Conservation (phyloP, 2,888 invertebrate genomes). For the Andricus curvator region DNA sequence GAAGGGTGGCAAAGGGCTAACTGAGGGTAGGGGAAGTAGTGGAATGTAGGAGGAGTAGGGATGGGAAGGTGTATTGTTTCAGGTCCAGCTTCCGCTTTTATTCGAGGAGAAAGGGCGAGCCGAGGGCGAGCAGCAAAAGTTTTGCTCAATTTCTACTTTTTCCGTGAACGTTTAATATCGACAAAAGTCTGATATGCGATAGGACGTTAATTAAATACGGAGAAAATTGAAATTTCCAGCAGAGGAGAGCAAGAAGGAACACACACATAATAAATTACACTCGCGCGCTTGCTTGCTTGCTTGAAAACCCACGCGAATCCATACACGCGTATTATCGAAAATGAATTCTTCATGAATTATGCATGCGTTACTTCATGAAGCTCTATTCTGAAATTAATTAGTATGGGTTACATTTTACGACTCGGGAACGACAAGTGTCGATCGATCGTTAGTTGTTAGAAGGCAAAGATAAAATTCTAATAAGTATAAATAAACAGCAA, state of each 20-base stretch:
- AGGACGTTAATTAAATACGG: not conserved
- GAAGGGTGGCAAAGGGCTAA: no score
- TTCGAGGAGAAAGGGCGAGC: not conserved
- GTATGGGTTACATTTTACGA: not conserved
- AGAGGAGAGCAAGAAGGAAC: not conserved
- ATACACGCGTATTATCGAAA: not conserved
- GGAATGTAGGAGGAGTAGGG: no score
- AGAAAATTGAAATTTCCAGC: not conserved
- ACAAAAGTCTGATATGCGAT: not conserved
- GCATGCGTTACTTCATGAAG: constrained; percentile 1
- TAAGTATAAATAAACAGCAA: not conserved
- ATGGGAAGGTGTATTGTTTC: no score
- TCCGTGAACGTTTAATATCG: not conserved
- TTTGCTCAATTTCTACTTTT: constrained; percentile 2
- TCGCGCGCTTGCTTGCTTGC: not conserved
- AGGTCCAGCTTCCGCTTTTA: no score
- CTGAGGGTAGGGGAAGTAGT: no score
- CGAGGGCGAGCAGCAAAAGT: not conserved
- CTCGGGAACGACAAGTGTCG: not conserved
- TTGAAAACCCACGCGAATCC: constrained; percentile 8
- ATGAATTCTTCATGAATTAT: constrained; percentile 11
- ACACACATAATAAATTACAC: constrained; percentile 5
- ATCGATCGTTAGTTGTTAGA: not conserved
- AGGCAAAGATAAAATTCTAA: not conserved
- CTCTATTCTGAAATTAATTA: constrained; percentile 13